Base-by-base conservation (phyloP, 2,888 invertebrate genomes). In the Masnerella sp. region DNA sequence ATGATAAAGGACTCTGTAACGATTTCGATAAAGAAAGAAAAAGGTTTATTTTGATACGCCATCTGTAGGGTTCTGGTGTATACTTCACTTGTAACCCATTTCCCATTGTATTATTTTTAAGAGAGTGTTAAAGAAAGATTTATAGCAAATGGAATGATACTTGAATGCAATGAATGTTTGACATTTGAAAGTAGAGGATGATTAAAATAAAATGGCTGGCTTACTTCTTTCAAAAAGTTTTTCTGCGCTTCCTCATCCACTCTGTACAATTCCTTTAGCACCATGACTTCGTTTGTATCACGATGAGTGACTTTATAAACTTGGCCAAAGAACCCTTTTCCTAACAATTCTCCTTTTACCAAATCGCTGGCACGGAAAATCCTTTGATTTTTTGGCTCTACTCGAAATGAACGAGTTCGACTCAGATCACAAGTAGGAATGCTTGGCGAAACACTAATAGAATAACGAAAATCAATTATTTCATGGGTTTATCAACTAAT, bases 161-260 rank as follows among this genome's bases (percentile, higher is more conserved):
- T n/a, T n/a, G n/a, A n/a, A n/a, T n/a, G n/a, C n/a, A n/a, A n/a
- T n/a, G n/a, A n/a, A n/a, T n/a, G n/a, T n/a, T n/a, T n/a, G n/a
- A n/a, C n/a, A n/a, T n/a, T n/a, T n/a, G n/a, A n/a, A n/a, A n/a
- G n/a, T n/a, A n/a, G n/a, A n/a, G n/a, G n/a, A n/a, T n/a, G n/a
- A n/a, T n/a, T 25, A 34, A 34, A 36, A 34, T 38, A 11, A 15
- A 15, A 38, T 12, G 5, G 11, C n/a, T 14, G n/a, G 40, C 38
- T 12, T 32, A 71, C 95, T 92, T 98, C 98, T 88, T 97, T 97
- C 28, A 98, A 89, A 85, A 98, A 98, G 88, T 95, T 96, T 81
- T 94, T 93, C 87, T 98, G 97, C 0, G 97, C 97, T 82, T 96
- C 96, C 84, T 97, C 97, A 84, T 98, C 97, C 15, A 97, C 95